Percentiles rank a stretch among this genome's conserved stretches.
Conservation (phyloP, 2,797 vertebrate genomes). For the Pangasius mekongensis region DNA sequence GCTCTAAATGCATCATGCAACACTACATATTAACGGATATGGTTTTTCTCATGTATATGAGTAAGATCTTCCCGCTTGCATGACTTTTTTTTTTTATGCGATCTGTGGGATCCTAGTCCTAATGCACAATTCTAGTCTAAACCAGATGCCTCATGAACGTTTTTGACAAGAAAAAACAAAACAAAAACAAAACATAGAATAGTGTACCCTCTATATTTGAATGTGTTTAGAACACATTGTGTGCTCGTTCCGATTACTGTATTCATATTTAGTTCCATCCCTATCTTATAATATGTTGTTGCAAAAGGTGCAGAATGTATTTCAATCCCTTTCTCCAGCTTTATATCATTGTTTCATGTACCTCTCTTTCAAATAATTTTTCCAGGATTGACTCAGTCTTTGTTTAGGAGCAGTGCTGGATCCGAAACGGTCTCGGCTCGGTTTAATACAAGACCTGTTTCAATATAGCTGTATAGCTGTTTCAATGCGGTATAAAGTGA, state of each 20-base stretch:
- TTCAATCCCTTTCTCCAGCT: not conserved
- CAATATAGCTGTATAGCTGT: not conserved
- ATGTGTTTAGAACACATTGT: not conserved
- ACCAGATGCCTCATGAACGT: not conserved
- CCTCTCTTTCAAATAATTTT: not conserved
- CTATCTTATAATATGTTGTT: not conserved
- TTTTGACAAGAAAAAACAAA: not conserved
- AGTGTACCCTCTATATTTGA: not conserved
- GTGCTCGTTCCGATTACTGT: not conserved
- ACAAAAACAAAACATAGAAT: not conserved
- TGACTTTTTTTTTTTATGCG: not conserved
- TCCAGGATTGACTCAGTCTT: not conserved
- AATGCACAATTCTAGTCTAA: too few species aligned
- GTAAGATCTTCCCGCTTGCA: too few species aligned
- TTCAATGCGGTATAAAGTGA: not conserved
- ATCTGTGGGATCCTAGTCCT: not conserved
- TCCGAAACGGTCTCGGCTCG: not conserved
- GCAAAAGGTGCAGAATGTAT: not conserved
- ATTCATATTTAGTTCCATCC: not conserved
- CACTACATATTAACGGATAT: not conserved
- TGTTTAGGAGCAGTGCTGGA: not conserved
- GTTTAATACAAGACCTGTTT: not conserved
- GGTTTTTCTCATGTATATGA: too few species aligned
- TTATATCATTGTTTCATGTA: not conserved
- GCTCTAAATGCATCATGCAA: not conserved